These are phyloP conservation scores for Theretra japonica DNA, from an alignment of 2,888 invertebrate species.

Conservation along the genomic window DNA sequence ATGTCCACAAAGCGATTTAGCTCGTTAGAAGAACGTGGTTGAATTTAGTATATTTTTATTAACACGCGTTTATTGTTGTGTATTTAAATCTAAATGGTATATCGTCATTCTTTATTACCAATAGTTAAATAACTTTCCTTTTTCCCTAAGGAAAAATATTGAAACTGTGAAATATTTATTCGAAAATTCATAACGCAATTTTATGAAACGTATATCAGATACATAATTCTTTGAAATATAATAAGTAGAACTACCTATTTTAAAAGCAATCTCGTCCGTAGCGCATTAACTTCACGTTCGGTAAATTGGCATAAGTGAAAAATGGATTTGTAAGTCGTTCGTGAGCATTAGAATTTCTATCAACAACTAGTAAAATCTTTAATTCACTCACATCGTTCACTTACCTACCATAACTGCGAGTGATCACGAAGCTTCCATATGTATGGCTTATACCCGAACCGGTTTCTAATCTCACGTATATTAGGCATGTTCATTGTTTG, in stretches of 20 bases:
- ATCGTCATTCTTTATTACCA: too few relatives aligned
- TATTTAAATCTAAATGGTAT: too few relatives aligned
- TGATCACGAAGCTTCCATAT: not conserved
- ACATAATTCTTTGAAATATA: too few relatives aligned
- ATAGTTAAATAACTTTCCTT: too few relatives aligned
- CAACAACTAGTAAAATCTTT: not conserved
- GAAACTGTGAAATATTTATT: not conserved
- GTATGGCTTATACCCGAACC: not conserved
- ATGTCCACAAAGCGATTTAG: not conserved
- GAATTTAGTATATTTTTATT: not conserved
- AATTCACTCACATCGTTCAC: not conserved
- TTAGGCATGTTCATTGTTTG: not conserved
- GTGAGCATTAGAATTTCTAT: not conserved
- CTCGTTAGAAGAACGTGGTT: not conserved
- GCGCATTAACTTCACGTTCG: too few relatives aligned
- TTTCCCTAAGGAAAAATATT: too few relatives aligned
- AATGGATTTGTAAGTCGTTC: not conserved
- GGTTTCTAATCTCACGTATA: not conserved
- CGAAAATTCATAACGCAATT: too few relatives aligned
- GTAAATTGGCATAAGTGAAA: not conserved
- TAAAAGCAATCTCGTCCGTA: too few relatives aligned
- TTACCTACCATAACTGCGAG: slow-evolving; percentile 17
- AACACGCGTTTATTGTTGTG: too few relatives aligned
- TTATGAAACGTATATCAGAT: too few relatives aligned
- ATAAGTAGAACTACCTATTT: too few relatives aligned